A percentile compares a stretch with the other conserved stretches of the same genome.
phyloP scores from a whole-genome alignment of 2,797 vertebrate genomes.

The Malacoctenus gilli region DNA sequence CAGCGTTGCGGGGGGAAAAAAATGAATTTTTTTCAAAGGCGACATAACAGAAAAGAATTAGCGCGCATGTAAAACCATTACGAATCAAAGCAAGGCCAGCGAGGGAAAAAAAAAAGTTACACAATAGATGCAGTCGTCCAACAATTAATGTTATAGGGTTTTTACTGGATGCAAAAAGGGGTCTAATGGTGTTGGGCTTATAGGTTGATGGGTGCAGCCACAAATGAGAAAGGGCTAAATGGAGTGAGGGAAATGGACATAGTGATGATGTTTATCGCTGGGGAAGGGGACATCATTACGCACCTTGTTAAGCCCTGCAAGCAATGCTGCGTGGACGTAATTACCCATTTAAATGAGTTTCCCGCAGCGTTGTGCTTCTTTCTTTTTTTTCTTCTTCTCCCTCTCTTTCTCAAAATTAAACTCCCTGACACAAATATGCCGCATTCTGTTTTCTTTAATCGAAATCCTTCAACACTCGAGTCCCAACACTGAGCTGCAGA shows the following conservation, averaged over 20 bases:
- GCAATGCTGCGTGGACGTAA: conserved; percentile 64
- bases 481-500: conserved; percentile 11
- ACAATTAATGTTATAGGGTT: conserved; percentile 40
- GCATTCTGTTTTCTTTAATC: conserved; percentile 52
- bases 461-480: conserved; percentile 35
- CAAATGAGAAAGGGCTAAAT: conserved; percentile 68
- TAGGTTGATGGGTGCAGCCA: conserved; percentile 49
- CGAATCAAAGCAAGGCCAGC: conserved; percentile 25
- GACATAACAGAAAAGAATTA: conserved; percentile 23
- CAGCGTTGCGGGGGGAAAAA: conserved; percentile 5
- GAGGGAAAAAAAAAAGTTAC: conserved; percentile 21
- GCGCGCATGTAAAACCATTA: conserved; percentile 32
- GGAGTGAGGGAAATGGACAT: conserved; percentile 68
- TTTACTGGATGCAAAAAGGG: conserved; percentile 41
- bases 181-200: conserved; percentile 38
- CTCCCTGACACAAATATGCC: conserved; percentile 60
- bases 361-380: conserved; percentile 45
- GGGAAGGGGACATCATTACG: conserved; percentile 75
- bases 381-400: conserved; percentile 27
- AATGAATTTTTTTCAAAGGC: conserved; percentile 37
- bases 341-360: conserved; percentile 79
- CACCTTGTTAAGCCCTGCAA: conserved; percentile 77
- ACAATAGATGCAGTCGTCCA: conserved; percentile 33
- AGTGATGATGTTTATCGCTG: conserved; percentile 71
- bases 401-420: too few relatives aligned